These are phyloP conservation scores for Hyperoplus lanceolatus DNA, from an alignment of 2,797 vertebrate species.

Conservation along the genomic window DNA sequence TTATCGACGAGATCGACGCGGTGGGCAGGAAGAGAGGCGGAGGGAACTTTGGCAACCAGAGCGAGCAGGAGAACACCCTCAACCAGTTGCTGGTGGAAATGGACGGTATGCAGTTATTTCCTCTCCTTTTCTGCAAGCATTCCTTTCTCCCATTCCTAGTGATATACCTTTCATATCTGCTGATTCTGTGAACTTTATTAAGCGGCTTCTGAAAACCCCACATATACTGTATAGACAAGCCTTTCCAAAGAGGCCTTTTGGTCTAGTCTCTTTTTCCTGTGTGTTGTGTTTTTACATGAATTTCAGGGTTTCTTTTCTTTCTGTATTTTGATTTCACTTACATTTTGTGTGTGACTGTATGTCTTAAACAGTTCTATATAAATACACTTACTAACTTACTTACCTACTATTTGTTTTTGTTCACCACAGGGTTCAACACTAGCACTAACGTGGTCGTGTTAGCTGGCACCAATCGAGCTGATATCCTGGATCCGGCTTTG, in stretches of 20 bases:
- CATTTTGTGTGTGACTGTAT: background rate
- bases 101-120: conserved; percentile 78
- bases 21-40: conserved; percentile 85
- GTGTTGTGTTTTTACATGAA: background rate
- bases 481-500: conserved; percentile 87
- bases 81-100: conserved; percentile 90
- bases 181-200: no score
- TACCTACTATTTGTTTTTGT: background rate
- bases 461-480: conserved; percentile 86
- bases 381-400: no score
- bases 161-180: no score
- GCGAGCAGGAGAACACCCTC: conserved; percentile 89
- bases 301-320: background rate
- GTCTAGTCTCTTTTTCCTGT: no score
- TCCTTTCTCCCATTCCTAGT: background rate
- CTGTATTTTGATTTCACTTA: no score
- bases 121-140: background rate
- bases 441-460: conserved; percentile 85
- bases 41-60: conserved; percentile 82
- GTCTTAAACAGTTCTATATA: no score
- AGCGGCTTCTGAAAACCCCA: no score
- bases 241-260: no score
- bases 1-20: conserved; percentile 91
- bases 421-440: conserved; percentile 86
- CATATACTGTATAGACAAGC: no score